Evolutionary conservation across 2,113 vertebrate species (phyloP).

Genomic region (Himantopus leucocephalus): DNA sequence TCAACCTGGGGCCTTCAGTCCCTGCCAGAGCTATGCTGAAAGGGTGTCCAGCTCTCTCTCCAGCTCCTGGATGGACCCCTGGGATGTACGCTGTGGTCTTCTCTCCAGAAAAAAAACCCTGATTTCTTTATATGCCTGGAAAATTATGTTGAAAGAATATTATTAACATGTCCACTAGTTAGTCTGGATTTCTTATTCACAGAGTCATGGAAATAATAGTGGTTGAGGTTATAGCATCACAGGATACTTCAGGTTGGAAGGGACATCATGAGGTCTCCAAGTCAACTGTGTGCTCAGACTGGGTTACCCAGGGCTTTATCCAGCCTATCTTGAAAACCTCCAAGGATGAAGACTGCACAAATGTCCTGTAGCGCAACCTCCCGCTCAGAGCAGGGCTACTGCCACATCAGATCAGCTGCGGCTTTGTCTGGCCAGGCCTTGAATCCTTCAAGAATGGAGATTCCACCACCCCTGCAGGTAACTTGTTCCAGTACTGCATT

Average conservation of each 20-base stretch:
- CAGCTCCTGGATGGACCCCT: background rate
- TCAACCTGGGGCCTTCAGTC: background rate
- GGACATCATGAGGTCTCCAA: background rate
- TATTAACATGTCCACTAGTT: background rate
- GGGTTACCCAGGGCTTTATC: background rate
- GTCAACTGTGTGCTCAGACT: background rate
- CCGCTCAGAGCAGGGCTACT: background rate
- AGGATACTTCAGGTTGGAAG: background rate
- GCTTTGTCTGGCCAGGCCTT: background rate
- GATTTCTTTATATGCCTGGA: background rate
- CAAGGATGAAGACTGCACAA: background rate
- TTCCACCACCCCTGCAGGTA: background rate
- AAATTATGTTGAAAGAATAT: background rate
- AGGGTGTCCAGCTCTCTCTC: background rate
- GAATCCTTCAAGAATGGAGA: background rate
- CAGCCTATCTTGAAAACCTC: background rate
- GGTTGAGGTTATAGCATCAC: background rate
- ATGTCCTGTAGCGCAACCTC: background rate
- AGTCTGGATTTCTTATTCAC: background rate
- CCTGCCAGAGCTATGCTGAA: background rate
- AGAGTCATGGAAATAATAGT: background rate
- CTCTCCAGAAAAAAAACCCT: background rate
- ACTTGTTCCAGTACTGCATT: background rate
- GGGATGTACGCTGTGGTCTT: background rate
- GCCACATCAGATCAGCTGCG: background rate